Percentiles rank a stretch among this genome's conserved stretches.
Conservation (phyloP, 2,797 vertebrate genomes). For the Poecilia wingei region DNA sequence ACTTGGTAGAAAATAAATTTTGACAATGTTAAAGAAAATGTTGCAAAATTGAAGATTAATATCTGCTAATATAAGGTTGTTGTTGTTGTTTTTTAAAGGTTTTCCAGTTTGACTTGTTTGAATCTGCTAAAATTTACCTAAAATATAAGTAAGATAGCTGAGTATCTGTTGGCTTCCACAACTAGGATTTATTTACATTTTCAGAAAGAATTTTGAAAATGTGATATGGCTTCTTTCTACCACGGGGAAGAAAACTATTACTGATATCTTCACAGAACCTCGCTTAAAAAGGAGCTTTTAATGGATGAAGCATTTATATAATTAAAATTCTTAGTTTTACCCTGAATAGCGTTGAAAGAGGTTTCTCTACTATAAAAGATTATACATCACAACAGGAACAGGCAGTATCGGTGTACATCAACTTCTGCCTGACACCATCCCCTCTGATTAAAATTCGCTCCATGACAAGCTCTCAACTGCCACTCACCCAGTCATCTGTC, state of each 20-base stretch:
- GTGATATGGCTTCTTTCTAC: not conserved
- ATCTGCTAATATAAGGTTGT: not conserved
- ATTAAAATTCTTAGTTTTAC: not conserved
- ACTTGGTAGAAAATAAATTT: not conserved
- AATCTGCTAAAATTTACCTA: not conserved
- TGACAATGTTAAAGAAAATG: not conserved
- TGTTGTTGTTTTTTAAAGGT: no score
- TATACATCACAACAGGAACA: conserved; percentile 38
- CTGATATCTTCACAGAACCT: not conserved
- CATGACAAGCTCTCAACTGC: conserved; percentile 68
- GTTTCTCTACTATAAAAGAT: conserved; percentile 29
- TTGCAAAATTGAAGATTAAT: not conserved
- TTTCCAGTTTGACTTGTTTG: not conserved
- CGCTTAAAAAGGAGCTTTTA: not conserved
- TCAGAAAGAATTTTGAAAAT: no score
- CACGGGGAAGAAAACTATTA: not conserved
- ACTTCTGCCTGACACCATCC: conserved; percentile 55
- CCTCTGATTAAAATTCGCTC: conserved; percentile 71
- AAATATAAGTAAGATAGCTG: not conserved
- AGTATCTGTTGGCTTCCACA: not conserved
- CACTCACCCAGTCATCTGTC: conserved; percentile 75
- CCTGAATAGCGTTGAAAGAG: not conserved
- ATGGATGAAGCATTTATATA: not conserved
- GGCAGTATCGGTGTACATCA: conserved; percentile 44
- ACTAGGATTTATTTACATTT: not conserved